These are phyloP conservation scores for Palythoa caribaeorum DNA, from an alignment of 92 coral and sea anemone genomes.

Conservation along the genomic window DNA sequence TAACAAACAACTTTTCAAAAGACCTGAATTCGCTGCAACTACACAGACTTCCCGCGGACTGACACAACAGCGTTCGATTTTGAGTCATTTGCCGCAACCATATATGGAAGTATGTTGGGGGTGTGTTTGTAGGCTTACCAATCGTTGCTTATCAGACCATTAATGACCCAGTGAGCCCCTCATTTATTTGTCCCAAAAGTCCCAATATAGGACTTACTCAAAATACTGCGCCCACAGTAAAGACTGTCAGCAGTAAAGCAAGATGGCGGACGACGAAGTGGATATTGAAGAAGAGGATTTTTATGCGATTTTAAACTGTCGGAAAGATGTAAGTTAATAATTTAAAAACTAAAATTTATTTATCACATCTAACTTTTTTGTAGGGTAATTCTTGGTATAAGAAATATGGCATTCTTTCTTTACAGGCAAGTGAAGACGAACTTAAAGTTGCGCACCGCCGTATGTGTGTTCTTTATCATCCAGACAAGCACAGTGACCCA, in stretches of 20 bases:
- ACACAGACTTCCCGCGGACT: not conserved
- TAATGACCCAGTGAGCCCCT: constrained; percentile 7
- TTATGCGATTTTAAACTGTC: constrained; percentile 92
- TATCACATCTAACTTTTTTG: too few relatives aligned
- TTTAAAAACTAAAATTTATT: too few relatives aligned
- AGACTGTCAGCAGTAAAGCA: constrained; percentile 56
- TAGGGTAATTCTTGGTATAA: not conserved
- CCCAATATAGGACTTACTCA: not conserved
- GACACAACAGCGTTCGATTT: constrained; percentile 30
- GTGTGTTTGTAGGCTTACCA: constrained; percentile 37
- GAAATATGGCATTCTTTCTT: not conserved
- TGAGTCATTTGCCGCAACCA: constrained; percentile 13
- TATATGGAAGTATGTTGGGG: constrained; percentile 27
- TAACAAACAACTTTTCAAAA: not conserved
- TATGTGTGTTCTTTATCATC: constrained; percentile 92
- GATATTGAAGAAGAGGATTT: constrained; percentile 76
- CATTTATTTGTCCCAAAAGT: not conserved
- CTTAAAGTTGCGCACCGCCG: constrained; percentile 92
- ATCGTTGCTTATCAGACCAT: constrained; percentile 1
- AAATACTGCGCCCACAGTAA: constrained; percentile 40
- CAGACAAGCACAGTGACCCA: constrained; percentile 89
- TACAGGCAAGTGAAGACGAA: constrained; percentile 92
- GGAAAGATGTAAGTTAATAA: constrained; percentile 79
- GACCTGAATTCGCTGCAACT: not conserved
- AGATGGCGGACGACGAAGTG: constrained; percentile 94